Base-by-base conservation (phyloP, 2,113 vertebrate genomes). In the Pygoscelis adeliae region DNA sequence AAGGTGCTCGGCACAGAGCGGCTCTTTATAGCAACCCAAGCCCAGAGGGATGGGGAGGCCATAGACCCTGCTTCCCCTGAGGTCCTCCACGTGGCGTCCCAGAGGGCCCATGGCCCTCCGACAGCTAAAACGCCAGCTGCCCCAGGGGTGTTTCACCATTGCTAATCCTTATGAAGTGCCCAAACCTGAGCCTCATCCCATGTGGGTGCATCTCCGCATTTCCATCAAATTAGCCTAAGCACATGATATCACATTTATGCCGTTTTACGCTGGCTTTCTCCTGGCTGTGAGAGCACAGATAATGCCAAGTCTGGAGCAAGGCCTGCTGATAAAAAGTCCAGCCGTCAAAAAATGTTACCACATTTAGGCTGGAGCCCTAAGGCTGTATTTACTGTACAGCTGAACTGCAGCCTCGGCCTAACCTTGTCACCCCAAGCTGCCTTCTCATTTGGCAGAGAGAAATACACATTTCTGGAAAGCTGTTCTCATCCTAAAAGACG, bases 21-120 rank as follows among this genome's bases (percentile, higher is more conserved):
- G 13, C 29, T 82, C 42, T 19, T 78, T 14, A 5, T 8, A 32
- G 30, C 1, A 1, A 15, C 23, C 46, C 0, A 0, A 78, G 25
- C 30, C 50, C 44, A 30, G 34, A 40, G 36, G 23, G 6, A 25
- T 0, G 1, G 17, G 27, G 30, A 70, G 0, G 9, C 5, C 72
- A 70, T 49, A 61, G 49, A 26, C 23, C 3, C 22, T 1, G 1
- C 53, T 90, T 61, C 6, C 63, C 27, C 32, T 0, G 0, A 46
- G 63, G 23, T 6, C 42, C 16, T 56, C 26, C 11, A 1, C 7
- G 11, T 44, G 62, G 12, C 1, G 10, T 9, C 9, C 30, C 59
- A 69, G 46, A 55, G 25, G 36, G 34, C 5, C 27, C 9, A 3
- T 5, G 16, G 18, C 26, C 21, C 30, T 44, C 61, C 1, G 5